These are phyloP conservation scores for Tenodera sinensis DNA, from an alignment of 2,888 invertebrate species.

Conservation along the genomic window DNA sequence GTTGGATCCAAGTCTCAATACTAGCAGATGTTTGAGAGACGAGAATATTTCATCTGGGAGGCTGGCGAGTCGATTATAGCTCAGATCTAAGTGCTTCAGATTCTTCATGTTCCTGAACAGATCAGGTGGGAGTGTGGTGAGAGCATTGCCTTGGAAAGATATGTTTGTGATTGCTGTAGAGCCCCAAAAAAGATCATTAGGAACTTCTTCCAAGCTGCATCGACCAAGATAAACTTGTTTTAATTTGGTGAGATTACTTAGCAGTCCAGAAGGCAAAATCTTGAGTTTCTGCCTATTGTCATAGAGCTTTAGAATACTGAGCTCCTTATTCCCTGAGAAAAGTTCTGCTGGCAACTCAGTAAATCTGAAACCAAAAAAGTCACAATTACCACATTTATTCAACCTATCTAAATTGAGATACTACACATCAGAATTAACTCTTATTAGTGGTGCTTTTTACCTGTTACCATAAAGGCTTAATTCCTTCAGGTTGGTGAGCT, in stretches of 20 bases:
- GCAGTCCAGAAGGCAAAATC: conserved; percentile 55
- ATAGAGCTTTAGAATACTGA: conserved; percentile 31
- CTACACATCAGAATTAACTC: conserved; percentile 48
- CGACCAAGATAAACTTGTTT: conserved; percentile 50
- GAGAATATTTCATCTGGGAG: conserved; percentile 59
- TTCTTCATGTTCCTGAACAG: conserved; percentile 61
- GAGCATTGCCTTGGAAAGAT: conserved; percentile 55
- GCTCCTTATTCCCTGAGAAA: conserved; percentile 49
- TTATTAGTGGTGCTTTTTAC: conserved; percentile 59
- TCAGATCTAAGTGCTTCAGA: conserved; percentile 60
- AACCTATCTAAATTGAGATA: not conserved
- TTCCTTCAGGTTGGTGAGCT: conserved; percentile 57
- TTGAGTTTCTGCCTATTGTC: conserved; percentile 48
- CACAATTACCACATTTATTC: not conserved
- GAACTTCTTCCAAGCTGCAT: conserved; percentile 54
- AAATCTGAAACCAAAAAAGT: not conserved
- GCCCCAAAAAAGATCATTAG: conserved; percentile 60
- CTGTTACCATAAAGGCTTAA: conserved; percentile 67
- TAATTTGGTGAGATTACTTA: conserved; percentile 55
- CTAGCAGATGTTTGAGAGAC: conserved; percentile 53
- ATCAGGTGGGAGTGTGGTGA: conserved; percentile 53
- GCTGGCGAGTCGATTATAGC: conserved; percentile 58
- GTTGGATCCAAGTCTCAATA: conserved; percentile 64
- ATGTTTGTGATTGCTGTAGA: conserved; percentile 57
- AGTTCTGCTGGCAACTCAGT: conserved; percentile 36